Evolutionary conservation across 2,888 invertebrate species (phyloP), one percentile per base, ranked within the genome.

Genomic region (Mycalesis mineus): DNA sequence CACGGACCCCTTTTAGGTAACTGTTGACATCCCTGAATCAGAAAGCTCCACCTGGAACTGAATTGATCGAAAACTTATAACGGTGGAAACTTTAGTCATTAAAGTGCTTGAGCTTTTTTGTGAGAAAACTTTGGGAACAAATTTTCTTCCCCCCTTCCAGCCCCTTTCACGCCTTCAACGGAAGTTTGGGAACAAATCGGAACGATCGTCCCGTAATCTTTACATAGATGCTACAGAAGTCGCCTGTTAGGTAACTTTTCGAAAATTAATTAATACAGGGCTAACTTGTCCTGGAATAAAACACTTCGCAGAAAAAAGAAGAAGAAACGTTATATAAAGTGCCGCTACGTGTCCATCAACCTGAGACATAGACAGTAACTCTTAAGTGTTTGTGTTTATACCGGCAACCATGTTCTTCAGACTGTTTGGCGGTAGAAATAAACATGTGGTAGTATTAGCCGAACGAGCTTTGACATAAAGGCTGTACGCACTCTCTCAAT

Each of bases 41-140:
- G 1, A 28, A 1, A 5, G 3, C 7, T 13, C 29, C 31, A 47
- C 47, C 47, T 47, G 47, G 45, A 31, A 22, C 28, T 8, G 14
- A 45, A 45, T 45, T 29, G 29, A 45, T 45, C 14, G 29, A 33
- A 47, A 31, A 47, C 47, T 47, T 31, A 31, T 31, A 47, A 47
- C 47, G 31, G 15, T 33, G 11, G 33, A 47, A 47, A 47, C 47
- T 47, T 47, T 31, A 33, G 47, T 47, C 47, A 47, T 47, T 47
- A 47, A 47, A 47, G 47, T 47, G 47, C 33, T 47, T 33, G 47
- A 47, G 33, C 47, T 33, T 47, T 47, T 47, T 47, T 47, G 47
- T 31, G 47, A 33, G 33, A 1, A 15, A 33, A 47, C 47, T 47
- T 47, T 17, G 33, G 47, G 31, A 31, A 47, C 47, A 45, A 45